Percentiles rank a stretch among this genome's conserved stretches.
Evolutionary conservation across 2,888 invertebrate genomes (phyloP).

Genomic region (Phortica okadai): DNA sequence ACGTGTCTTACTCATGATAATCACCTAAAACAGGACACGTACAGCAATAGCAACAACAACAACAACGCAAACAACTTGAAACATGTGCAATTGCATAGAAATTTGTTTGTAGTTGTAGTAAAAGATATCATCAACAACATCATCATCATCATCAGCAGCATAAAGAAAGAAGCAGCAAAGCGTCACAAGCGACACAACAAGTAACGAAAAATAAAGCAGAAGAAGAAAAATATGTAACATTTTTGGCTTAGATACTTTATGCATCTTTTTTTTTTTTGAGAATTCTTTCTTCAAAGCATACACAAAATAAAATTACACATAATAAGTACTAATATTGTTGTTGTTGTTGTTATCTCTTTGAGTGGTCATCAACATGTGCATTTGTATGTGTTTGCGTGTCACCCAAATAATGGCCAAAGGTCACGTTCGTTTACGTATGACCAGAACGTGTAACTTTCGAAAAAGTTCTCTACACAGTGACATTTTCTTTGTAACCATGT

Average conservation of each 20-base stretch:
- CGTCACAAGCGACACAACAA: background rate
- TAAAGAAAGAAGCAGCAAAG: background rate
- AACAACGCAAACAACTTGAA: background rate
- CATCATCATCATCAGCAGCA: conserved; percentile 10
- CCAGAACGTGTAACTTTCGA: conserved; percentile 62
- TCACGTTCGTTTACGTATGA: conserved; percentile 65
- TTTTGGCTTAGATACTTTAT: background rate
- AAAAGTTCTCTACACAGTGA: background rate
- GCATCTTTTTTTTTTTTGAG: background rate
- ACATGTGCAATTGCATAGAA: conserved; percentile 30
- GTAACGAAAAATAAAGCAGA: background rate
- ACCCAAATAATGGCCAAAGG: conserved; percentile 51
- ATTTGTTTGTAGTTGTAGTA: conserved; percentile 15
- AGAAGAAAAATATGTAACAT: background rate
- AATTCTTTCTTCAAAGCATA: background rate
- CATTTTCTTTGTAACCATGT: background rate
- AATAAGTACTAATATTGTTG: conserved; percentile 24
- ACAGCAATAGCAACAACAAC: background rate
- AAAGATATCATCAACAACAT: conserved; percentile 25
- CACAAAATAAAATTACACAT: conserved; percentile 27
- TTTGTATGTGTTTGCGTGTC: conserved; percentile 43
- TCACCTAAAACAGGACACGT: conserved; percentile 20
- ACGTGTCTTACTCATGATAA: conserved; percentile 31
- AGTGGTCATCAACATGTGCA: conserved; percentile 19
- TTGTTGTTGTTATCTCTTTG: conserved; percentile 20